Percentiles rank a stretch among this genome's conserved stretches.
Evolutionary conservation across 1,140 invertebrate genomes (phyloP).

Genomic region (Pectinophora gossypiella): DNA sequence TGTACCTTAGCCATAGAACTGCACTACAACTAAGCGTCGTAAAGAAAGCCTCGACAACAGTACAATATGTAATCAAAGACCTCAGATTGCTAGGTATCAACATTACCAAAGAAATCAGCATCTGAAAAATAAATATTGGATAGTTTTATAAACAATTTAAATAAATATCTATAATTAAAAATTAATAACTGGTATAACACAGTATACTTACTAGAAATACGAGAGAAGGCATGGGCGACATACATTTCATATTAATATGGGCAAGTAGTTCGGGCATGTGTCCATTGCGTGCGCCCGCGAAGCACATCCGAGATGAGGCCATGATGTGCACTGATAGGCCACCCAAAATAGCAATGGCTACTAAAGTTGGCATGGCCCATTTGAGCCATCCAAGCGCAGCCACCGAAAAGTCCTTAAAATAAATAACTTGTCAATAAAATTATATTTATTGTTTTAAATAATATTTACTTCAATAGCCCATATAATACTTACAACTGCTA

Average conservation of each 20-base stretch:
- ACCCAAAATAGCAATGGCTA: conserved; percentile 90
- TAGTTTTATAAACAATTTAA: background rate
- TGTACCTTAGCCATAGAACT: conserved; percentile 90
- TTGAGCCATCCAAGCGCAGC: conserved; percentile 82
- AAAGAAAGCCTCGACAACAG: conserved; percentile 95
- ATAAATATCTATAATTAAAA: too few species aligned
- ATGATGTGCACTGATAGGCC: conserved; percentile 93
- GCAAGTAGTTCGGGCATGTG: conserved; percentile 91
- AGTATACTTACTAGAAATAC: conserved; percentile 83
- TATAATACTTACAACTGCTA: conserved; percentile 95
- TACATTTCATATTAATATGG: conserved; percentile 88
- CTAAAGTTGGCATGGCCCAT: conserved; percentile 90
- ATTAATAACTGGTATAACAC: too few species aligned
- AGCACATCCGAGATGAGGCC: conserved; percentile 93
- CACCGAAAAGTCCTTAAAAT: conserved; percentile 93
- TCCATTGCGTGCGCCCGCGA: conserved; percentile 92
- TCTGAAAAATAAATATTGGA: conserved; percentile 73
- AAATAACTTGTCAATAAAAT: too few species aligned
- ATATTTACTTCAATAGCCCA: too few species aligned
- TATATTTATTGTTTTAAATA: too few species aligned
- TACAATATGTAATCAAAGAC: conserved; percentile 94
- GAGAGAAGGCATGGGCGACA: conserved; percentile 90
- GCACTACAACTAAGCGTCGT: conserved; percentile 92
- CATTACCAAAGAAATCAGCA: conserved; percentile 89
- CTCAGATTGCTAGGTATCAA: conserved; percentile 90